These are phyloP conservation scores for Limosa lapponica DNA, from an alignment of 2,797 vertebrate genomes.

Conservation along the genomic window DNA sequence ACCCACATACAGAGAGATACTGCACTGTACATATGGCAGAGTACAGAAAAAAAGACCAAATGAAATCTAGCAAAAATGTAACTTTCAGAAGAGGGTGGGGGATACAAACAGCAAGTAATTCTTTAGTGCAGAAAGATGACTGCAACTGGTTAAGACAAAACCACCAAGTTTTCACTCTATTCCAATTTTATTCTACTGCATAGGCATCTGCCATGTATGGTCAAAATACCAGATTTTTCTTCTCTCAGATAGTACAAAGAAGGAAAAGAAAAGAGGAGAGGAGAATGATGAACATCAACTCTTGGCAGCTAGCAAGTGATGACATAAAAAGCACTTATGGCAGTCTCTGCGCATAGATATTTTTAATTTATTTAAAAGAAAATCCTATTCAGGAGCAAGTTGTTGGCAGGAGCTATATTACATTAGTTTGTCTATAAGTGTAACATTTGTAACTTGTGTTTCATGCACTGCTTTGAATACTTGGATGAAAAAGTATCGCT, in stretches of 20 bases:
- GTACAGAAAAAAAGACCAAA: neutral
- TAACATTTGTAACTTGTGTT: neutral
- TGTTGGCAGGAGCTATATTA: constrained; percentile 7
- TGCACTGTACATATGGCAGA: constrained; percentile 12
- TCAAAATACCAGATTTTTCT: constrained; percentile 21
- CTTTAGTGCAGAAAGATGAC: neutral
- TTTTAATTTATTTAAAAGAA: constrained; percentile 51
- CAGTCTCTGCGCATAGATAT: constrained; percentile 8
- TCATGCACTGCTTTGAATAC: neutral
- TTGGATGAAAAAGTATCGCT: neutral
- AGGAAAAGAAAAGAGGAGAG: neutral
- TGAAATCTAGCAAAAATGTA: neutral
- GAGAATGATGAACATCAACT: neutral
- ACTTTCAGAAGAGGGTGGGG: neutral
- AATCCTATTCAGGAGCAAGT: neutral
- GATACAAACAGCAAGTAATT: neutral
- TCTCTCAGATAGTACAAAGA: neutral
- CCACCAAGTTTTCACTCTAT: neutral
- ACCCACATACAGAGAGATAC: neutral
- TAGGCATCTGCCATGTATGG: neutral
- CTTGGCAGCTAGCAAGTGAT: constrained; percentile 34
- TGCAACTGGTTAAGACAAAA: neutral
- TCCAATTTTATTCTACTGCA: neutral
- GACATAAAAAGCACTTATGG: constrained; percentile 41
- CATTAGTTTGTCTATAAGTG: neutral